Evolutionary conservation across 35 echinoderm and acorn worm genomes (phyloP).

Genomic region (Hemicentrotus pulcherrimus): DNA sequence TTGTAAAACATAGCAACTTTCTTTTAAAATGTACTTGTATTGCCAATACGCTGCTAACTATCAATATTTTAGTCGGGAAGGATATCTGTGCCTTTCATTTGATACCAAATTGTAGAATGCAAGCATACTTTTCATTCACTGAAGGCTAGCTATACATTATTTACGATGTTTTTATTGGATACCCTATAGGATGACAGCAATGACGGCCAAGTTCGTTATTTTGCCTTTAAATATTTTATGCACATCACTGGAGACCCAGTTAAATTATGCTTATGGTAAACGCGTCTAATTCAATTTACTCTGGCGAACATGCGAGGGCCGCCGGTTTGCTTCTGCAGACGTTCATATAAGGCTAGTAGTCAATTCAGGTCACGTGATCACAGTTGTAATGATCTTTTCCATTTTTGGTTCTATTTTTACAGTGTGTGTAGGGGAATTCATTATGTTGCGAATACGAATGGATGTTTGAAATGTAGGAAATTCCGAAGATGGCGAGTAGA

Average conservation of each 20-base stretch:
- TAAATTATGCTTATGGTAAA: slow-evolving; percentile 42
- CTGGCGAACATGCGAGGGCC: neutral
- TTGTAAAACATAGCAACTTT: too few relatives aligned
- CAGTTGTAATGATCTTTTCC: neutral
- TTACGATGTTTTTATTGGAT: neutral
- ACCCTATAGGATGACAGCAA: neutral
- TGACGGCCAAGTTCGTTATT: neutral
- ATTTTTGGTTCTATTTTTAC: neutral
- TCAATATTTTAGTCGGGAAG: too few relatives aligned
- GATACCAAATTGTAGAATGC: too few relatives aligned
- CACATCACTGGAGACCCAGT: slow-evolving; percentile 32
- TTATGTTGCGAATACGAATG: neutral
- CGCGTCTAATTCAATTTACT: slow-evolving; percentile 46
- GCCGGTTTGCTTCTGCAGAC: neutral
- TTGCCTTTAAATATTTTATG: slow-evolving; percentile 42
- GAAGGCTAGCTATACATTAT: too few relatives aligned
- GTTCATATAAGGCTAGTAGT: neutral
- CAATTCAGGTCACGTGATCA: neutral
- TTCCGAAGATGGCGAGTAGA: neutral
- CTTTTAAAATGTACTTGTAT: too few relatives aligned
- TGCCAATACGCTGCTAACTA: too few relatives aligned
- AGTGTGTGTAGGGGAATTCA: neutral
- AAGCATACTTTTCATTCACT: too few relatives aligned
- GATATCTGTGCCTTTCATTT: too few relatives aligned
- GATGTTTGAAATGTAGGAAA: neutral